These are phyloP conservation scores for Onychomys torridus DNA, from an alignment of 2,797 vertebrate genomes.

Conservation along the genomic window DNA sequence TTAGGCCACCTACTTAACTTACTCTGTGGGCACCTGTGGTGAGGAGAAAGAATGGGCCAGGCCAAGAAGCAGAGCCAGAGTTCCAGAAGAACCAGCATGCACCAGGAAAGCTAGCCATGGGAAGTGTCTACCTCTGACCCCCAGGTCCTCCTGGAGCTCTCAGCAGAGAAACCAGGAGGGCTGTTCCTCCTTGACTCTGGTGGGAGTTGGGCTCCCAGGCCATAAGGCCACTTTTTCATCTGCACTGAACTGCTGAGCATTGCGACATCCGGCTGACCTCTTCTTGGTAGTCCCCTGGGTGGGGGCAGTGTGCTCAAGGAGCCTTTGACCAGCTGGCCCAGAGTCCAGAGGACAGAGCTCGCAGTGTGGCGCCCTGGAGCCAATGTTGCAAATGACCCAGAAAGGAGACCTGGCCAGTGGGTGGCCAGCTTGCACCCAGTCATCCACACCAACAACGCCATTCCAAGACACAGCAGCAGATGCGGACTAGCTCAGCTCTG, in stretches of 20 bases:
- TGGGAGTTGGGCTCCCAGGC: not conserved
- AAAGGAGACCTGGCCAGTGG: not conserved
- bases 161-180: slow-evolving; percentile 24
- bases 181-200: slow-evolving; percentile 34
- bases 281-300: not conserved
- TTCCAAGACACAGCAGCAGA: slow-evolving; percentile 53
- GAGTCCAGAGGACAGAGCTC: not conserved
- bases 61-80: not conserved
- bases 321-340: slow-evolving; percentile 39
- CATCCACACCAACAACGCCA: not conserved
- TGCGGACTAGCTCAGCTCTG: not conserved
- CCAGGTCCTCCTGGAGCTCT: slow-evolving; percentile 9
- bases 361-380: not conserved
- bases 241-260: slow-evolving; percentile 51
- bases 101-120: not conserved
- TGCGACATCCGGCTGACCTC: slow-evolving; percentile 49
- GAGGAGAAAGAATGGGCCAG: not conserved
- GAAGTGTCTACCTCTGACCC: not conserved
- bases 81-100: not conserved
- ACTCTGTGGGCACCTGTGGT: not conserved
- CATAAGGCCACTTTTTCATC: slow-evolving; percentile 41
- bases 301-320: not conserved
- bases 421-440: not conserved
- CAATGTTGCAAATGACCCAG: not conserved
- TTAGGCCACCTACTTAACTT: not conserved